Base-by-base conservation (phyloP, 2,888 invertebrate genomes). In the Drosophila gaucha region DNA sequence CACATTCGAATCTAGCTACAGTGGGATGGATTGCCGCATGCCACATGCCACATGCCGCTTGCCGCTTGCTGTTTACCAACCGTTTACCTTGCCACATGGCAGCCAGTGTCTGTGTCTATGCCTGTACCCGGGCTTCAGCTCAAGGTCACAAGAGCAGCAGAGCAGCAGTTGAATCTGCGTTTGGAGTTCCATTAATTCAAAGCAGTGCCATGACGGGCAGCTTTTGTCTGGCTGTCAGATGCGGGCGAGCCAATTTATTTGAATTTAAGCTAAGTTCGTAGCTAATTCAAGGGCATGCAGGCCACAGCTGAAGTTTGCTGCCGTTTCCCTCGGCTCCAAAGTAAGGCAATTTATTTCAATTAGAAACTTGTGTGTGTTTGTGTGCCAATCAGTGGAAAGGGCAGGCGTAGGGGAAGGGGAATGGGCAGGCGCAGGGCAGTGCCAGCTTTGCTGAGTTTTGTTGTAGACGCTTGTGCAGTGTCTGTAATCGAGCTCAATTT, bases 261-360 rank as follows among this genome's bases (percentile, higher is more conserved):
- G 75, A 78, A 72, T 87, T 87, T 68, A 63, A 78, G 73, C 71
- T 63, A 83, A 76, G 84, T 69, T 77, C 43, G 65, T 55, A 36
- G 80, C 80, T 69, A 75, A 88, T 84, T 88, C 84, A 84, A 84
- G 84, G 84, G 88, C 88, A 83, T 82, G 68, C 78, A 52, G 80
- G 80, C 39, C 16, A 30, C 62, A 44, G 67, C 52, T 57, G 70
- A 35, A 63, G 70, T 65, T 80, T 26, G 59, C 49, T 43, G 62
- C 62, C 8, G 62, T 41, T 33, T 31, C 24, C 9, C 38, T 26
- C 38, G 36, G 33, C 43, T 30, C 14, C 3, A 39, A 63, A 56
- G 28, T 33, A 16, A 43, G 59, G 72, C 67, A 83, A 84, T 84
- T 84, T 86, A 86, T 84, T 84, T 88, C 86, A 84, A 88, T 84